These are phyloP conservation scores for Pygoscelis adeliae DNA, from an alignment of 2,113 vertebrate species.

Conservation along the genomic window DNA sequence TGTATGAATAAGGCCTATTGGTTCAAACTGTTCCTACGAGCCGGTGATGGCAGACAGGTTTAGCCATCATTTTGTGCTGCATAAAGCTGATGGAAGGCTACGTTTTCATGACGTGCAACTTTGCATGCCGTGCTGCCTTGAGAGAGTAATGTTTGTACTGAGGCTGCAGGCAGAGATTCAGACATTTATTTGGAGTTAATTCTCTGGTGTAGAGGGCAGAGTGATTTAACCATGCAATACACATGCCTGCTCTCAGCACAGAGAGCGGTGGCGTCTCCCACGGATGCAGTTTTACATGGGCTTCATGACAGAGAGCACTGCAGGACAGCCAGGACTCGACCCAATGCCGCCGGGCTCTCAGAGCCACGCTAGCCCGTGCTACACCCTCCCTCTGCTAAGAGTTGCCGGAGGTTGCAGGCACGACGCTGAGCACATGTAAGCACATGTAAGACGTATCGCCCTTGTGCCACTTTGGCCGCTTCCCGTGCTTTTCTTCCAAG, in stretches of 20 bases:
- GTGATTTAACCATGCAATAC: background rate
- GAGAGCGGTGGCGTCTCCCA: fast-evolving
- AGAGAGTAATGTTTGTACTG: background rate
- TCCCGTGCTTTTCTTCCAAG: background rate
- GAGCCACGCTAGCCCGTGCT: background rate
- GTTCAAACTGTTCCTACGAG: background rate
- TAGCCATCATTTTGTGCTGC: background rate
- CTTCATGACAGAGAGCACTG: background rate
- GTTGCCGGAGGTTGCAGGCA: background rate
- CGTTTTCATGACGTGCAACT: background rate
- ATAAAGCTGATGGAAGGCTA: background rate
- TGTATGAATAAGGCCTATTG: background rate
- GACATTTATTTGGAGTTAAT: background rate
- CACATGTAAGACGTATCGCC: background rate
- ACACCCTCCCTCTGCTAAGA: background rate
- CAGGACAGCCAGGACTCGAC: fast-evolving
- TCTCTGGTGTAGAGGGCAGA: background rate
- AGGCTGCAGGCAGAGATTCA: background rate
- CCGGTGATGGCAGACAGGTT: background rate
- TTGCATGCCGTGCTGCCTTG: background rate
- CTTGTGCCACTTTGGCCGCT: background rate
- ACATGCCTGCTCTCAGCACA: background rate
- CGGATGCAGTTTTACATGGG: background rate
- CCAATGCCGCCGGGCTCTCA: fast-evolving
- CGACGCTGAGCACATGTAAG: background rate